Base-by-base conservation (phyloP, 2,888 invertebrate genomes). In the Lasiommata megera region DNA sequence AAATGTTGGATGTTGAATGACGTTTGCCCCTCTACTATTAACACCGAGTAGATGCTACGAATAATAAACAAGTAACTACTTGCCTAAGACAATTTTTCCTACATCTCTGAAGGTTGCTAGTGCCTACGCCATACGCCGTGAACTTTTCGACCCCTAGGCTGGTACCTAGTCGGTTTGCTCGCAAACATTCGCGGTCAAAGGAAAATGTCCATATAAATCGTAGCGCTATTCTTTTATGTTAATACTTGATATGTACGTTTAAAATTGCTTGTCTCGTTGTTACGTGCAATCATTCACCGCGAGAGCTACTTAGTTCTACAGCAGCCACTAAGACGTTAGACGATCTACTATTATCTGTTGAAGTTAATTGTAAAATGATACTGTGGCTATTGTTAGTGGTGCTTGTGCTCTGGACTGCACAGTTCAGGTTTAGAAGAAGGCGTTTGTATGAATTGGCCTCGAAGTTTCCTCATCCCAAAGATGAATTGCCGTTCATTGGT, bases 381-480 rank as follows among this genome's bases (percentile, higher is more conserved):
- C 40, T 74, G 63, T 79, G 68, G 69, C 60, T 74, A 50, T 54
- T 79, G n/a, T 7, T 82, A n/a, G 14, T 74, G 3, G 61, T 73
- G 54, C 17, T 62, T 9, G 50, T 76, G 60, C 52, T 71, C 51
- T 80, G 83, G 80, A 61, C 63, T 1, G 61, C 67, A 31, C 58
- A 70, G 56, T 84, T 76, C 58, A 73, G 77, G 67, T 79, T 72
- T 44, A 72, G 67, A 37, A 75, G 84, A 56, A 73, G 84, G 61
- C 69, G 76, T 37, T 73, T 88, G 76, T 79, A 81, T 54, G 68
- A 74, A 58, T 58, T 88, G 36, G 84, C 86, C 1, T 64, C 74
- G 0, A 63, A 50, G 3, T 67, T 83, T 46, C 76, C 76, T 1
- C 56, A 28, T 1, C 37, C 73, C 0, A 61, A 68, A 1, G 63